These are phyloP conservation scores for Myiozetetes cayanensis DNA, from an alignment of 2,113 vertebrate genomes.

Conservation along the genomic window DNA sequence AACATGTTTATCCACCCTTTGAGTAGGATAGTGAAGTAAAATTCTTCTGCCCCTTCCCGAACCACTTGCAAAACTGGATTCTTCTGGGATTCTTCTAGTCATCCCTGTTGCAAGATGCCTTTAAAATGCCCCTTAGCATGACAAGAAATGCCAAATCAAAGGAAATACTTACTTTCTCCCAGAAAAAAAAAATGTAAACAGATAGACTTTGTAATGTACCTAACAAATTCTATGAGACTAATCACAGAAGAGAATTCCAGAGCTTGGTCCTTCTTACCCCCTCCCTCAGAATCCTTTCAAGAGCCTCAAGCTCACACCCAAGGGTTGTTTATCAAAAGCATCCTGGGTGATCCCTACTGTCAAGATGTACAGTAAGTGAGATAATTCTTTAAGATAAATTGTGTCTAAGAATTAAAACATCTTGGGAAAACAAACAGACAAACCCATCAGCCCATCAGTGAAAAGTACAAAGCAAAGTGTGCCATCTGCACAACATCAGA, in stretches of 20 bases:
- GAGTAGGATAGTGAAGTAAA: neutral
- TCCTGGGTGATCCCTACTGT: neutral
- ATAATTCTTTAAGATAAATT: neutral
- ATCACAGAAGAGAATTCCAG: neutral
- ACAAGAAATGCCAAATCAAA: neutral
- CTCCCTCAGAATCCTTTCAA: neutral
- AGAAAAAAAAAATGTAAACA: neutral
- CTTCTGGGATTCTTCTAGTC: neutral
- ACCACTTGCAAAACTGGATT: neutral
- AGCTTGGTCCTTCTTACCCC: neutral
- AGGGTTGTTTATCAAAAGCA: conserved; percentile 6
- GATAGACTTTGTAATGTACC: neutral
- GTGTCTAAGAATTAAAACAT: neutral
- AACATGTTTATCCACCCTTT: neutral
- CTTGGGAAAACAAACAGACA: conserved; percentile 1
- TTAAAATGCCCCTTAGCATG: neutral
- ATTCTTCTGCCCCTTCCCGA: neutral
- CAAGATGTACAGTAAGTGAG: neutral
- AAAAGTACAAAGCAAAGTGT: neutral
- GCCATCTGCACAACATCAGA: neutral
- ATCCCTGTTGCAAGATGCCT: neutral
- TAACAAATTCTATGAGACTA: neutral
- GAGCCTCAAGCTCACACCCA: neutral
- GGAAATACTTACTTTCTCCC: neutral
- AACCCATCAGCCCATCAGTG: neutral